These are phyloP conservation scores for Drosophila yooni DNA, from an alignment of 2,888 invertebrate genomes.

Conservation along the genomic window DNA sequence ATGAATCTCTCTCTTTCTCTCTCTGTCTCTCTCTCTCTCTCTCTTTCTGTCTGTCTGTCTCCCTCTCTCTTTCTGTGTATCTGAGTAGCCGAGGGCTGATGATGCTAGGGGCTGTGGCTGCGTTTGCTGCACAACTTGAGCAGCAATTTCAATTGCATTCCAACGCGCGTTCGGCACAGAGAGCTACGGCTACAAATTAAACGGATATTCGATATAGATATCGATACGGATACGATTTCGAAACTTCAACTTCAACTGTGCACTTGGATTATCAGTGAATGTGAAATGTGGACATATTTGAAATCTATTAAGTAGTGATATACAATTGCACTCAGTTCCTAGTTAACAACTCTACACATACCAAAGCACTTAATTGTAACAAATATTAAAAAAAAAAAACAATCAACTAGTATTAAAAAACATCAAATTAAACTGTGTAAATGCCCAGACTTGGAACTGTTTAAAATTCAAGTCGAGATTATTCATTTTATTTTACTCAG, in stretches of 20 bases:
- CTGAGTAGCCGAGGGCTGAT: constrained; percentile 53
- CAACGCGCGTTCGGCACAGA: constrained; percentile 71
- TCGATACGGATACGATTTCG: constrained; percentile 37
- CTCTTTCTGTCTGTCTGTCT: not conserved
- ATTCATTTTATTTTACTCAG: not conserved
- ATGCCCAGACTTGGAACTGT: not conserved
- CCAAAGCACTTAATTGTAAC: constrained; percentile 13
- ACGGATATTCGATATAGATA: constrained; percentile 32
- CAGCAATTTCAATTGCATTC: constrained; percentile 77
- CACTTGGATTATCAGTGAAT: constrained; percentile 73
- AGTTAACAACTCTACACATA: constrained; percentile 19
- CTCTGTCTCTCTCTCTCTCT: not conserved
- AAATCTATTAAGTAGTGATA: constrained; percentile 26
- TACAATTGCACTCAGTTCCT: constrained; percentile 30
- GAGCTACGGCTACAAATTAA: constrained; percentile 54
- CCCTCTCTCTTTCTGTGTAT: constrained; percentile 1
- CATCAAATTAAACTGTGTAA: constrained; percentile 3
- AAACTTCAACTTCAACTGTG: constrained; percentile 2
- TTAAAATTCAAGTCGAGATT: not conserved
- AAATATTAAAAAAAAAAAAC: not conserved
- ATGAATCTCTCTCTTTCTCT: not conserved
- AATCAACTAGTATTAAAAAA: constrained; percentile 7
- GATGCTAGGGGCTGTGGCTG: constrained; percentile 51
- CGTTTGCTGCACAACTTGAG: constrained; percentile 37
- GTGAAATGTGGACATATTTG: constrained; percentile 25